phyloP scores from a whole-genome alignment of 2,888 invertebrate species.

The Crossocerus cetratus region DNA sequence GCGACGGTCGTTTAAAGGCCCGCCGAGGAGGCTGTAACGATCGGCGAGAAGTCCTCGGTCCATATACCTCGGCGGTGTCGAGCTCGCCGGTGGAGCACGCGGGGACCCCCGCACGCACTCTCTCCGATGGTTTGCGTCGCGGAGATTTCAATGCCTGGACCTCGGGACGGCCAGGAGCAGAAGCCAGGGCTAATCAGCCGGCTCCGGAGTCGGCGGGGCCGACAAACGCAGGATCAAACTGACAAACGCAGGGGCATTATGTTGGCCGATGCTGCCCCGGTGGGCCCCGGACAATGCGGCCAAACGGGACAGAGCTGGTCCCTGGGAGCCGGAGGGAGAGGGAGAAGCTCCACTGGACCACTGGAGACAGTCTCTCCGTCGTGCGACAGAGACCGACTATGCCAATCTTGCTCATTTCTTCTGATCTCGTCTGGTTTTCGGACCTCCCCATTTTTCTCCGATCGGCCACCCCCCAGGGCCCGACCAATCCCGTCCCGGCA shows the following conservation, averaged over 20 bases:
- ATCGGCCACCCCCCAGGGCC: conserved; percentile 31
- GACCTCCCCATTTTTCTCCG: conserved; percentile 18
- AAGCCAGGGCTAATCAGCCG: conserved; percentile 36
- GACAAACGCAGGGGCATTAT: conserved; percentile 47
- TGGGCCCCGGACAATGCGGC: conserved; percentile 39
- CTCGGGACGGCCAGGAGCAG: background rate
- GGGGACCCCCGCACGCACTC: background rate
- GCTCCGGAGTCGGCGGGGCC: conserved; percentile 17
- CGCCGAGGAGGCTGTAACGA: conserved; percentile 23
- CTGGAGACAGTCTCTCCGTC: background rate
- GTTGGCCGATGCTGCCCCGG: conserved; percentile 35
- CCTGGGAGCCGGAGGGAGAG: background rate
- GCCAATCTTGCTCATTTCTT: conserved; percentile 47
- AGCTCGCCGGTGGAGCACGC: background rate
- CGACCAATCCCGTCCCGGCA: conserved; percentile 39
- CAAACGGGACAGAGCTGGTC: conserved; percentile 24
- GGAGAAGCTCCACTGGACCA: conserved; percentile 18
- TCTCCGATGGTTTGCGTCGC: conserved; percentile 13
- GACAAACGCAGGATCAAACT: conserved; percentile 24
- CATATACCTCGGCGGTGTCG: background rate
- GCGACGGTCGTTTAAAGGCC: conserved; percentile 28
- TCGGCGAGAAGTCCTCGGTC: too few species aligned
- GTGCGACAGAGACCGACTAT: conserved; percentile 21
- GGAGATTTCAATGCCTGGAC: conserved; percentile 28
- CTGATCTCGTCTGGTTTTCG: conserved; percentile 43